phyloP scores from a whole-genome alignment of 2,797 vertebrate genomes.

The Pyrocephalus nanus region DNA sequence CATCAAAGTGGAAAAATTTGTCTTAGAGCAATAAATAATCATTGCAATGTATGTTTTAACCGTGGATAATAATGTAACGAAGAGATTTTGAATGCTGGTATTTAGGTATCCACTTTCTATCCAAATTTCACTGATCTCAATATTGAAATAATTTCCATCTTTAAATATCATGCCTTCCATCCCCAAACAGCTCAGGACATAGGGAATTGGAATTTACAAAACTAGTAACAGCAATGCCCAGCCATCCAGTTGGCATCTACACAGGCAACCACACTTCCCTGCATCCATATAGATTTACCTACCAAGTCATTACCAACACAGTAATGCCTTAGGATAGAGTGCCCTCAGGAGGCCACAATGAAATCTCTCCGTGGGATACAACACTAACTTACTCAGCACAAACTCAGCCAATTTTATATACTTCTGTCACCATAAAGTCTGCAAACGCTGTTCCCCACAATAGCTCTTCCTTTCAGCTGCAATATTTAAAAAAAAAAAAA shows the following conservation, averaged over 20 bases:
- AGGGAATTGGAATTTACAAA: background rate
- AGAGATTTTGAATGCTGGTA: background rate
- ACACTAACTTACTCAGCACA: background rate
- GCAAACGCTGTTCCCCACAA: background rate
- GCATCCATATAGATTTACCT: accelerated
- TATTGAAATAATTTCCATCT: background rate
- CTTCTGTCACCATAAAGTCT: background rate
- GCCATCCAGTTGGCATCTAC: background rate
- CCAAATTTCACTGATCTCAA: background rate
- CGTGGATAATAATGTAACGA: background rate
- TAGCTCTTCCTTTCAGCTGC: background rate
- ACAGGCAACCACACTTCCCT: background rate
- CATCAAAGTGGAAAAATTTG: background rate
- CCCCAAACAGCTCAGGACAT: background rate
- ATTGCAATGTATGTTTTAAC: background rate
- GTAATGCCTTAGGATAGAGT: conserved; percentile 35
- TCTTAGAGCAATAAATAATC: background rate
- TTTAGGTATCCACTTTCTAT: background rate
- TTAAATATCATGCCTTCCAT: background rate
- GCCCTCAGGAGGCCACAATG: conserved; percentile 53
- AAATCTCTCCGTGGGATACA: background rate
- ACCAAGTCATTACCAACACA: background rate
- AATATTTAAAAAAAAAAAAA: background rate
- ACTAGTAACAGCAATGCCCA: background rate
- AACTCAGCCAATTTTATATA: background rate